Evolutionary conservation across 1,140 invertebrate species (phyloP), one percentile per base, ranked within the genome.

Genomic region (Nasonia longicornis): DNA sequence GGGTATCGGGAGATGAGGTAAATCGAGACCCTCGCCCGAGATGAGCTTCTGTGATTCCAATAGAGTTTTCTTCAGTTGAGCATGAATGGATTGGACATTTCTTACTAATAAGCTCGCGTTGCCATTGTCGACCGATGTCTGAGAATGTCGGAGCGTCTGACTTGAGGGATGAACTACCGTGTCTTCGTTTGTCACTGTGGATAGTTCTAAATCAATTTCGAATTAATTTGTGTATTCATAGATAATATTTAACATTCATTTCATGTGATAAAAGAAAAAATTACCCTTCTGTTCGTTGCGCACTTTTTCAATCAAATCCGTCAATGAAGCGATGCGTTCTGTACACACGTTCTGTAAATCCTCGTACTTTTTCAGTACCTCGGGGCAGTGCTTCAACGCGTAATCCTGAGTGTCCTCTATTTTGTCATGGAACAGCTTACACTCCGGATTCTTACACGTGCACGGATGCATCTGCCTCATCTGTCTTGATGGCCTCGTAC

Each of bases 241-340:
- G 26, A 70, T 38, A 11, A 20, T 70, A 29, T 67, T 26, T 67
- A 58, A 58, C 20, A 29, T 67, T 31, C 4, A 29, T 63, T 29
- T 29, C n/a, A 14, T 75, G 10, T 10, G 7, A 74, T 67, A 31
- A 48, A 63, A 77, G 48, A 29, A 48, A 31, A 83, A 83, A 74
- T 66, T 82, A 89, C 89, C 88, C 81, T 79, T 86, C n/a, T 88
- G 85, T 63, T 89, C 87, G 35, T 85, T 86, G 52, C 89, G 86
- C 29, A 91, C 84, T 84, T 83, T 86, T 71, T 88, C 83, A 10
- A 91, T 88, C 7, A 89, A 84, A 72, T 89, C 87, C 0, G 83
- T 85, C 8, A 91, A 74, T 8, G 88, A 89, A 10, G 86, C 87
- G 73, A 91, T 90, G 82, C 89, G 87, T n/a, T 89, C 87, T 0